Conservation (phyloP, 2,888 invertebrate genomes). For the Cabera pusaria region DNA sequence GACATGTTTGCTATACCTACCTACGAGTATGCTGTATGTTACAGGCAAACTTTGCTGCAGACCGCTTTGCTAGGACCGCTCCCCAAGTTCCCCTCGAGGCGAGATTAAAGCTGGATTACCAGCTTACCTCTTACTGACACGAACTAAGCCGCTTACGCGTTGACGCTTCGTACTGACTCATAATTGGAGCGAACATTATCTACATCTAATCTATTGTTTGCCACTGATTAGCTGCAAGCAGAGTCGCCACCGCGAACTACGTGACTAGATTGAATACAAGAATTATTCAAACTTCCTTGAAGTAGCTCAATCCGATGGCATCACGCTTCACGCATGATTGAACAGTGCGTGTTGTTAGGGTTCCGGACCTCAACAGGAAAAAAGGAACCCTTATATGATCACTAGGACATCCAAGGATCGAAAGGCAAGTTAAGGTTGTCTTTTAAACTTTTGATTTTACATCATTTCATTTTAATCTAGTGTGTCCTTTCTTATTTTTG, state of each 20-base stretch:
- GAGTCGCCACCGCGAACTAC: conserved; percentile 12
- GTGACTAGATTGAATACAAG: conserved; percentile 15
- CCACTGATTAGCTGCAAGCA: conserved; percentile 14
- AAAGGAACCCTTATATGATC: too few species aligned
- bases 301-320: neutral
- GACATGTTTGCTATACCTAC: neutral
- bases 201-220: conserved; percentile 25
- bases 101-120: conserved; percentile 16
- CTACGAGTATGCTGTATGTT: too few species aligned
- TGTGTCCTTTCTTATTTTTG: too few species aligned
- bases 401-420: too few species aligned
- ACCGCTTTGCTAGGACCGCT: conserved; percentile 1
- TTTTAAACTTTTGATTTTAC: too few species aligned
- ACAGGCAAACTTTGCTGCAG: too few species aligned
- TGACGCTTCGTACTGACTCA: conserved; percentile 3
- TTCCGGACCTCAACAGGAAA: too few species aligned
- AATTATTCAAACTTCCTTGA: conserved; percentile 4
- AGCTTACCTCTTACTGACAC: conserved; percentile 15
- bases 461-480: too few species aligned
- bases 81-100: neutral
- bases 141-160: conserved; percentile 17
- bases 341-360: conserved; percentile 25
- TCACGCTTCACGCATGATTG: conserved; percentile 8
- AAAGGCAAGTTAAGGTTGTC: too few species aligned
- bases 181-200: conserved; percentile 24